Evolutionary conservation across 2,797 vertebrate species (phyloP), one percentile per base, ranked within the genome.

Genomic region (Diceros bicornis): DNA sequence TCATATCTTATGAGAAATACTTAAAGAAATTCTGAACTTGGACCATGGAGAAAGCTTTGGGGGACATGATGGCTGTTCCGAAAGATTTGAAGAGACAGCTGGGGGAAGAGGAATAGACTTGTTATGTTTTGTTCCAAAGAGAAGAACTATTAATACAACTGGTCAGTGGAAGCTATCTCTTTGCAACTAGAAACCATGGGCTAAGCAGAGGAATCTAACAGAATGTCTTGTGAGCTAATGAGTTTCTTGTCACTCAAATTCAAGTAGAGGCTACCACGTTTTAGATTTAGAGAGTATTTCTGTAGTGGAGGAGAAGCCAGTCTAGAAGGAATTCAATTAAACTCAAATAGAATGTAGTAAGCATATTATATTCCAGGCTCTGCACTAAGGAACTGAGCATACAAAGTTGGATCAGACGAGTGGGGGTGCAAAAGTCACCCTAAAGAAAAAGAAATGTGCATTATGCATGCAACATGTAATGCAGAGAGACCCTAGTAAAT

Each of bases 231-330:
- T 82, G 23, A 97, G 68, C 62, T 44, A 6, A 78, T n/a, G 1
- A 50, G 5, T 78, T 94, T 88, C 75, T 89, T 75, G 32, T 87
- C 86, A 90, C 21, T 75, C 37, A 71, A n/a, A 89, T 89, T 83
- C 68, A 83, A 68, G 52, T 77, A 72, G 20, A 92, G 44, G 50
- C 14, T 50, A 69, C 18, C 59, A 23, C 62, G 50, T 89, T 81
- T 61, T 47, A 47, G 37, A 68, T 50, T 87, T 61, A 94, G 69
- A 87, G 11, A 17, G 4, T 86, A 77, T 75, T 92, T 72, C 66
- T 68, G 7, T 86, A 55, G 32, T 14, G 34, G 69, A 96, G 87
- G 78, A 95, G 50, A 86, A 87, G 83, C 6, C 34, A 69, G 1
- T 79, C 57, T 75, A 27, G 11, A 29, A 61, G 37, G 27, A 82